Conservation (phyloP, 2,888 invertebrate species). For the Abrostola triplasia region DNA sequence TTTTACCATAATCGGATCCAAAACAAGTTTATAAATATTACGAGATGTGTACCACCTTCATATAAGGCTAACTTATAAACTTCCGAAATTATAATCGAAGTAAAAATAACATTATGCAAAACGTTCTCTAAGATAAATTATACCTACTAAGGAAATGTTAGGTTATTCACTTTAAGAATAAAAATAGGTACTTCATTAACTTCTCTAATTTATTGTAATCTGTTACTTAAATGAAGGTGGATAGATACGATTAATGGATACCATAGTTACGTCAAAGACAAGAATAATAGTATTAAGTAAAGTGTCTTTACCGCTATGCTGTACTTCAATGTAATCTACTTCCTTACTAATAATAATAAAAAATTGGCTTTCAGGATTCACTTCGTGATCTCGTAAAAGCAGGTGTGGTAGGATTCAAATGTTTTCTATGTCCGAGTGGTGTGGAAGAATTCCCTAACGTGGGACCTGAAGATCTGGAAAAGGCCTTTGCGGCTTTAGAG, state of each 20-base stretch:
- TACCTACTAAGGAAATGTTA: constrained; percentile 9
- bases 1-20: constrained; percentile 28
- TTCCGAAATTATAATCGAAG: constrained; percentile 15
- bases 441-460: constrained; percentile 91
- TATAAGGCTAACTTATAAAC: constrained; percentile 16
- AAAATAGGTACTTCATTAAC: constrained; percentile 18
- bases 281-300: not conserved
- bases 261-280: not conserved
- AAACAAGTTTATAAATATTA: constrained; percentile 38
- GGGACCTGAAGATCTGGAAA: constrained; percentile 85
- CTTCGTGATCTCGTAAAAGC: constrained; percentile 88
- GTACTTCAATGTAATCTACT: too few relatives aligned
- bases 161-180: constrained; percentile 32
- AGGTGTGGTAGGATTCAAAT: constrained; percentile 93
- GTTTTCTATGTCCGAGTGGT: constrained; percentile 91
- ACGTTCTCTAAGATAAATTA: constrained; percentile 4
- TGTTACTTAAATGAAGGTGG: not conserved
- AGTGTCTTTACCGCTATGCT: not conserved
- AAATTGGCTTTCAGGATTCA: constrained; percentile 79
- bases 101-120: constrained; percentile 10
- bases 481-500: constrained; percentile 88
- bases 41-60: constrained; percentile 21
- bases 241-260: not conserved
- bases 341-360: not conserved
- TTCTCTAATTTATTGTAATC: constrained; percentile 28